Conservation (phyloP, 2,888 invertebrate genomes). For the Hetaerina titia region DNA sequence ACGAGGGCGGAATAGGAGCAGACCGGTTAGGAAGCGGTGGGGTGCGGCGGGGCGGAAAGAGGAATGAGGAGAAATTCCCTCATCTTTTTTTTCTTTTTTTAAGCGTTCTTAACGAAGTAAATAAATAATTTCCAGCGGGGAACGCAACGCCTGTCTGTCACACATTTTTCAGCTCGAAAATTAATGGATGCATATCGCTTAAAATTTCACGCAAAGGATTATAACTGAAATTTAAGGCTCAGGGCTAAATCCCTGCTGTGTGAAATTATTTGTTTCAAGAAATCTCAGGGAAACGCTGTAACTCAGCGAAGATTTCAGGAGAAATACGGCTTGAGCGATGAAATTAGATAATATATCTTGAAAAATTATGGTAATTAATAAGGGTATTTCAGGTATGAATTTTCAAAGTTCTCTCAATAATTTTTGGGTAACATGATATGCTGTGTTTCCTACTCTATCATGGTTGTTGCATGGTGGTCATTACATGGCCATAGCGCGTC, state of each 20-base stretch:
- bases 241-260: neutral
- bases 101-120: constrained; percentile 5
- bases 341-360: neutral
- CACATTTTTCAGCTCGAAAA: neutral
- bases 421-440: too few species aligned
- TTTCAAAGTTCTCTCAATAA: too few species aligned
- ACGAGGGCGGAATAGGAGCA: neutral
- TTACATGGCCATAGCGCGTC: too few species aligned
- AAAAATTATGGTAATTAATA: neutral
- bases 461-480: too few species aligned
- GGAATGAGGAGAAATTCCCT: neutral
- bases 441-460: too few species aligned
- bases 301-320: neutral
- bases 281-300: neutral
- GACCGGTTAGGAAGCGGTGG: neutral
- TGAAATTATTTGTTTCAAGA: constrained; percentile 18
- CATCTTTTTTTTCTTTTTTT: neutral
- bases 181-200: constrained; percentile 28
- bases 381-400: too few species aligned
- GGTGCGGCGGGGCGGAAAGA: neutral
- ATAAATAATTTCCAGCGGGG: constrained; percentile 6
- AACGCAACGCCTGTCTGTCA: constrained; percentile 16
- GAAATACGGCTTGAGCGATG: neutral
- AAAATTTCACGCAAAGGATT: constrained; percentile 23
- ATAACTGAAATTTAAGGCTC: neutral